These are phyloP conservation scores for Pseudocheirus occidentalis DNA, from an alignment of 2,797 vertebrate species.

Conservation along the genomic window DNA sequence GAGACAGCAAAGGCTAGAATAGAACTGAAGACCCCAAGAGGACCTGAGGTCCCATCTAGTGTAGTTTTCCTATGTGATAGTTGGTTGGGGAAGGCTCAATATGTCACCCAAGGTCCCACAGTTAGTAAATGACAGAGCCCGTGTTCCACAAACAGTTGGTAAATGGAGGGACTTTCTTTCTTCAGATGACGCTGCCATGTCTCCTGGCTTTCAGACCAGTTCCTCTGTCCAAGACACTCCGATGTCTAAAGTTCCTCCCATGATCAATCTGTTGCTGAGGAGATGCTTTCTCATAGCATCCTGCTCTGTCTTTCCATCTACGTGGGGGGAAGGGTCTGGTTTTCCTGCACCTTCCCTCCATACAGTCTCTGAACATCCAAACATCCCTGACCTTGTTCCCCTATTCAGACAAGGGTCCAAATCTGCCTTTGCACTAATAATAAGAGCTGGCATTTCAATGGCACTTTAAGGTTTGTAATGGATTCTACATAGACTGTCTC, in stretches of 20 bases:
- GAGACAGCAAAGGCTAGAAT: neutral
- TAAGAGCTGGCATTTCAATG: neutral
- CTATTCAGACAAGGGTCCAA: neutral
- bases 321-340: neutral
- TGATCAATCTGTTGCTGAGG: neutral
- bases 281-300: neutral
- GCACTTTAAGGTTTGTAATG: neutral
- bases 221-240: neutral
- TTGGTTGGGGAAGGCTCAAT: neutral
- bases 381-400: neutral
- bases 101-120: neutral
- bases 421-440: neutral
- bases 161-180: neutral
- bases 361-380: neutral
- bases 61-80: neutral
- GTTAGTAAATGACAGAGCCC: neutral
- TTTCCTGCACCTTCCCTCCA: neutral
- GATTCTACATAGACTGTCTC: neutral
- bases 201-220: neutral
- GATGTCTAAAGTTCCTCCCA: neutral
- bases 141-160: neutral
- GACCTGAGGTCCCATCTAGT: neutral
- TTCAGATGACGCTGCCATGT: neutral
- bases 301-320: neutral
- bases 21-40: neutral